Base-by-base conservation (phyloP, 2,888 invertebrate genomes). In the Maniola hyperantus region DNA sequence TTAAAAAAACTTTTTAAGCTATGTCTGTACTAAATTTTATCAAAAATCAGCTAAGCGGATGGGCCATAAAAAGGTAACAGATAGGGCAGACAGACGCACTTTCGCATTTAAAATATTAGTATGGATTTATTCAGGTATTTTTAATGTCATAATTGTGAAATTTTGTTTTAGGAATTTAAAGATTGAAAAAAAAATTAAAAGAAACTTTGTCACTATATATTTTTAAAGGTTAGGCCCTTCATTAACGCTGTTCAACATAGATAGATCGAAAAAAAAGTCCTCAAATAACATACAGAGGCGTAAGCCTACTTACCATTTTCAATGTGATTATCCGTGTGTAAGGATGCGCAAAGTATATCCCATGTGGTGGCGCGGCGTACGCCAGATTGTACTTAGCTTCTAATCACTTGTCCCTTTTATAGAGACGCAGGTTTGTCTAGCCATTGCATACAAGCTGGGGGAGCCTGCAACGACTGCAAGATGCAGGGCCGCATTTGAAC, bases 381-480 rank as follows among this genome's bases (percentile, higher is more conserved):
- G 88, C 86, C 87, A 81, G 83, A 83, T 84, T 90, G 87, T 91
- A 91, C 89, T 85, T 88, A 83, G 83, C 77, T 76, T 80, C 84
- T 91, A 90, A 91, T 91, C 88, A 90, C 80, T 85, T 83, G 90
- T 90, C 89, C 91, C 91, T 92, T 92, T 85, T 92, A 92, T 92
- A 92, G 89, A 91, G 85, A 87, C 88, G 87, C 83, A 78, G 84
- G 81, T 91, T 91, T 90, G 89, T 89, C 89, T 91, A 89, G 85
- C 80, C 82, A 84, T 83, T 87, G 88, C 88, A 86, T 81, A 81
- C 81, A 79, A 72, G 84, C 83, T 81, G 88, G 87, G 90, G 91
- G 89, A 88, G 85, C 75, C 78, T 87, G 85, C 84, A 87, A 76
- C 79, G 76, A 80, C 80, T 88, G 84, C 83, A 84, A 78, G 73